A percentile compares a stretch with the other conserved stretches of the same genome.
Conservation (phyloP, 2,113 vertebrate species). For the Glareola pratincola region DNA sequence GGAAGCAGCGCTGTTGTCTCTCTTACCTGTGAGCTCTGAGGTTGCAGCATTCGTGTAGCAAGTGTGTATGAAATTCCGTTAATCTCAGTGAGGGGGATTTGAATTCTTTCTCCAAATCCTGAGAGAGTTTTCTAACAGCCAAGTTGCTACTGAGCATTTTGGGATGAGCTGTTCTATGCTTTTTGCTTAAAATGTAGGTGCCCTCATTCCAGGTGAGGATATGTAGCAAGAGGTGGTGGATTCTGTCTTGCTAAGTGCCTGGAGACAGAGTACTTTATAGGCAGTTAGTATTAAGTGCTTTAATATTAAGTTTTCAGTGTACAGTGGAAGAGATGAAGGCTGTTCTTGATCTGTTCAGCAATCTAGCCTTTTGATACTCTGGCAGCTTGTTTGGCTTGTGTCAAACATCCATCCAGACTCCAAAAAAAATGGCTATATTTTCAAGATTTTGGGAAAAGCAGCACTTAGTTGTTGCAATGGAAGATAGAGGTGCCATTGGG, state of each 20-base stretch:
- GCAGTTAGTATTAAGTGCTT: background rate
- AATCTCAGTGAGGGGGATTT: background rate
- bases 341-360: background rate
- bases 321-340: background rate
- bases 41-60: background rate
- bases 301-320: background rate
- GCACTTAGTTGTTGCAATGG: fast-evolving
- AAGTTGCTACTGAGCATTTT: background rate
- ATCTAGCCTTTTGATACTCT: background rate
- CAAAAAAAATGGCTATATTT: background rate
- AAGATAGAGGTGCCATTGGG: background rate
- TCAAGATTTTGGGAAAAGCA: background rate
- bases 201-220: background rate
- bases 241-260: background rate
- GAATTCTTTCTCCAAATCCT: background rate
- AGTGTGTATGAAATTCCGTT: background rate
- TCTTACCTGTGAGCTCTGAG: fast-evolving
- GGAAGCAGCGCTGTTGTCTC: background rate
- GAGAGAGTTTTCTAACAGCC: background rate
- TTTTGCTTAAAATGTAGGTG: background rate
- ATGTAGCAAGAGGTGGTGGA: background rate
- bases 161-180: background rate
- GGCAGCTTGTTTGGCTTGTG: background rate
- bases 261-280: background rate
- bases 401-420: background rate